These are phyloP conservation scores for Blastomussa wellsi DNA, from an alignment of 92 coral and sea anemone species.

Conservation along the genomic window DNA sequence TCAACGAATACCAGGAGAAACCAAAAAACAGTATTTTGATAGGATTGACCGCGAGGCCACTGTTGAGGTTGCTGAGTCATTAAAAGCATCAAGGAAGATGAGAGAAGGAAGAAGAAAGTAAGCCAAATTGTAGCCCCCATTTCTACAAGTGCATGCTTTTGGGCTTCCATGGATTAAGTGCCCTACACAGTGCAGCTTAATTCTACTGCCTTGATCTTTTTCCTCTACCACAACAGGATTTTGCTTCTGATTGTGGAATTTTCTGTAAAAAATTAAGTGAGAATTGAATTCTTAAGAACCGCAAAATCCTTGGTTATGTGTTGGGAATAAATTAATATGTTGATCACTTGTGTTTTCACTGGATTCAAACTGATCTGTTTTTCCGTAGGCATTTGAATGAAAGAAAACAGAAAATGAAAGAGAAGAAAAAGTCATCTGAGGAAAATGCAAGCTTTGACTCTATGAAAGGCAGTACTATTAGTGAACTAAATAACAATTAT, in stretches of 20 bases:
- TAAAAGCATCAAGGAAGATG: constrained; percentile 62
- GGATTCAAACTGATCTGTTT: background rate
- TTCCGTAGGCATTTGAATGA: constrained; percentile 63
- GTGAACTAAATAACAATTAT: no score
- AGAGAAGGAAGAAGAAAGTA: constrained; percentile 88
- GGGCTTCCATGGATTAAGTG: no score
- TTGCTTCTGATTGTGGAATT: no score
- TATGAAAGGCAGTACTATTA: constrained; percentile 52
- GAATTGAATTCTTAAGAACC: background rate
- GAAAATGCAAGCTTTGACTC: constrained; percentile 24
- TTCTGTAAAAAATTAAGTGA: no score
- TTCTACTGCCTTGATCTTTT: background rate
- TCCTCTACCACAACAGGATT: background rate
- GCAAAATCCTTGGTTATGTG: background rate
- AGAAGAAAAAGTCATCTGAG: constrained; percentile 45
- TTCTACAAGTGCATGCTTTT: no score
- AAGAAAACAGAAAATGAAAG: constrained; percentile 73
- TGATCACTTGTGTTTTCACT: background rate
- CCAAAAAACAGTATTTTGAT: constrained; percentile 59
- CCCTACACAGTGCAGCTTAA: no score
- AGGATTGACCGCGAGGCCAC: constrained; percentile 86
- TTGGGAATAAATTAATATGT: background rate
- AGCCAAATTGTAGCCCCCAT: background rate
- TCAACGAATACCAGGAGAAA: constrained; percentile 76
- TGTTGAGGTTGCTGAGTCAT: constrained; percentile 61